A percentile compares a stretch with the other conserved stretches of the same genome.
Evolutionary conservation across 2,113 vertebrate genomes (phyloP).

Genomic region (Tympanuchus pallidicinctus): DNA sequence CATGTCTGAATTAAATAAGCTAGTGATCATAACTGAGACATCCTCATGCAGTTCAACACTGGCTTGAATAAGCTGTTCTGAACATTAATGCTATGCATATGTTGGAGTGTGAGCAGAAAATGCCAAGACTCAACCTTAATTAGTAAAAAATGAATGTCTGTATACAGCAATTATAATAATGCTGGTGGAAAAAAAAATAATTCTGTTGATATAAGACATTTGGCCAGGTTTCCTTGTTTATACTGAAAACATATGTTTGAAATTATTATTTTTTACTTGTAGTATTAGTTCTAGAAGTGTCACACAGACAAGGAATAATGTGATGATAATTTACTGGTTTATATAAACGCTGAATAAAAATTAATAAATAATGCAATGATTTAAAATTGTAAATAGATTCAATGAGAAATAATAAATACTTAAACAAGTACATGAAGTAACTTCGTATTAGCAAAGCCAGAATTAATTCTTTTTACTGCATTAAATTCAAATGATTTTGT

Average conservation of each 20-base stretch:
- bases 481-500: conserved; percentile 26
- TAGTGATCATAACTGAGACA: neutral
- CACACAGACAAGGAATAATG: conserved; percentile 38
- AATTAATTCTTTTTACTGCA: conserved; percentile 9
- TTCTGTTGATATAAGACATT: conserved; percentile 2
- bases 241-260: conserved; percentile 73
- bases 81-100: neutral
- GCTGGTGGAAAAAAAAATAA: conserved; percentile 2
- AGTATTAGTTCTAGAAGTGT: conserved; percentile 12
- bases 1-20: neutral
- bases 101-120: neutral
- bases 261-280: conserved; percentile 31
- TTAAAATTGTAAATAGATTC: neutral
- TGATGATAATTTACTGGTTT: conserved; percentile 40
- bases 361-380: neutral
- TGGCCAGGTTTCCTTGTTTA: conserved; percentile 34
- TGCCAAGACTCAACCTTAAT: conserved; percentile 18
- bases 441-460: neutral
- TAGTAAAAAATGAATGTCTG: conserved; percentile 9
- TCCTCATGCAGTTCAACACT: neutral
- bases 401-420: conserved; percentile 2
- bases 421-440: conserved; percentile 46
- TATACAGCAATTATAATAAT: conserved; percentile 18
- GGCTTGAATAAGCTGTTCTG: neutral
- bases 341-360: neutral